A percentile compares a stretch with the other conserved stretches of the same genome.
Conservation (phyloP, 2,113 vertebrate genomes). For the Phrynosoma platyrhinos region DNA sequence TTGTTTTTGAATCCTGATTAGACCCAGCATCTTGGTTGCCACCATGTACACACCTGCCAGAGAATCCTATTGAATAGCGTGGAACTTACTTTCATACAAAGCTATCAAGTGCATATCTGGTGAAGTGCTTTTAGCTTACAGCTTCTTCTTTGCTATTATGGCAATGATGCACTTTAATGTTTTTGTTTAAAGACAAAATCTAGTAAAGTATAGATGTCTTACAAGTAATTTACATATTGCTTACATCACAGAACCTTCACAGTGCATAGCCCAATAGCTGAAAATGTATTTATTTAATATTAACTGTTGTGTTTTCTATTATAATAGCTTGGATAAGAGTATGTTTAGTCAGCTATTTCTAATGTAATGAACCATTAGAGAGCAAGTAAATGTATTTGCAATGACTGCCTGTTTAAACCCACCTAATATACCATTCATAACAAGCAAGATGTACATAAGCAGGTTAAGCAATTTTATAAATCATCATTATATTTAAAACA, state of each 20-base stretch:
- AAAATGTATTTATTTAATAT: conserved; percentile 74
- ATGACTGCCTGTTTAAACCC: conserved; percentile 60
- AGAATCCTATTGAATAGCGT: no score
- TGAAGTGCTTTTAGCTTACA: background rate
- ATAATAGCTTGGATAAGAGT: conserved; percentile 51
- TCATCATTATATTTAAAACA: conserved; percentile 37
- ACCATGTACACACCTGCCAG: no score
- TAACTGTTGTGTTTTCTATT: conserved; percentile 70
- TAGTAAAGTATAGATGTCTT: conserved; percentile 62
- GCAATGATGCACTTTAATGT: conserved; percentile 57
- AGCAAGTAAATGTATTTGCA: conserved; percentile 61
- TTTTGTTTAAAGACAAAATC: conserved; percentile 54
- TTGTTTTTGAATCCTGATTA: background rate
- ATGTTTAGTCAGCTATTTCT: conserved; percentile 69
- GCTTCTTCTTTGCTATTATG: conserved; percentile 34
- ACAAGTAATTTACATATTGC: conserved; percentile 63
- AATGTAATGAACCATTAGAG: conserved; percentile 73
- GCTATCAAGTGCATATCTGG: background rate
- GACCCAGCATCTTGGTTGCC: background rate
- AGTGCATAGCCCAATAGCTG: conserved; percentile 68
- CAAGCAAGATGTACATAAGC: conserved; percentile 54
- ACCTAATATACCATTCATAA: conserved; percentile 66
- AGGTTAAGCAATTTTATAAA: conserved; percentile 31
- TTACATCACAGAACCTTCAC: conserved; percentile 54
- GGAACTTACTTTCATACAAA: no score